Evolutionary conservation across 35 echinoderm and acorn worm species (phyloP).

Genomic region (Apostichopus japonicus): DNA sequence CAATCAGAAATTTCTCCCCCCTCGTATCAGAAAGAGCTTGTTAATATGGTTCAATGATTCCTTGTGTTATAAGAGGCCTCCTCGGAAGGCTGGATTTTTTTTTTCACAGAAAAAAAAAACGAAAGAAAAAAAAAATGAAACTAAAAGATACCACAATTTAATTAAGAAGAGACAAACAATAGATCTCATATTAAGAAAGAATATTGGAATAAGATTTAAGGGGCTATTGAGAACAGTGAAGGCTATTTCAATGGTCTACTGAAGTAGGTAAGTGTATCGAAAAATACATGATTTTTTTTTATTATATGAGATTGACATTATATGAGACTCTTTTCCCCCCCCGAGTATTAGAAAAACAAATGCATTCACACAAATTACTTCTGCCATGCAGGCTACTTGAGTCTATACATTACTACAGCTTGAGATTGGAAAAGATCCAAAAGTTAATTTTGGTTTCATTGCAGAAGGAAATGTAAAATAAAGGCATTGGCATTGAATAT

Average conservation of each 20-base stretch:
- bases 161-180: conserved; percentile 50
- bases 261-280: conserved; percentile 22
- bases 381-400: conserved; percentile 25
- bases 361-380: conserved; percentile 41
- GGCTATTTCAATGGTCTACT: background rate
- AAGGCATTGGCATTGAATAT: background rate
- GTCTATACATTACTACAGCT: conserved; percentile 7
- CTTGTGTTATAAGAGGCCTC: conserved; percentile 28
- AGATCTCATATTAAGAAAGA: conserved; percentile 22
- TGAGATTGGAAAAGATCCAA: conserved; percentile 33
- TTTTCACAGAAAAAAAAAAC: no score
- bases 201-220: conserved; percentile 53
- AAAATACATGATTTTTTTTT: conserved; percentile 16
- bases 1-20: conserved; percentile 30
- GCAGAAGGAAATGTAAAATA: conserved; percentile 23
- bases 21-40: conserved; percentile 13
- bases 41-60: conserved; percentile 51
- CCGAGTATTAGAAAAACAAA: background rate
- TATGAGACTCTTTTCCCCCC: no score
- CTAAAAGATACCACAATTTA: conserved; percentile 53
- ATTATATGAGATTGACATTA: no score
- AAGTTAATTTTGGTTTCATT: conserved; percentile 41
- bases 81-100: conserved; percentile 28
- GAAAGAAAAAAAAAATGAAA: conserved; percentile 28
- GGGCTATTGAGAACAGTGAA: conserved; percentile 39